A percentile compares a stretch with the other conserved stretches of the same genome.
phyloP scores from a whole-genome alignment of 2,888 invertebrate genomes.

The Zygogramma bicolorata region DNA sequence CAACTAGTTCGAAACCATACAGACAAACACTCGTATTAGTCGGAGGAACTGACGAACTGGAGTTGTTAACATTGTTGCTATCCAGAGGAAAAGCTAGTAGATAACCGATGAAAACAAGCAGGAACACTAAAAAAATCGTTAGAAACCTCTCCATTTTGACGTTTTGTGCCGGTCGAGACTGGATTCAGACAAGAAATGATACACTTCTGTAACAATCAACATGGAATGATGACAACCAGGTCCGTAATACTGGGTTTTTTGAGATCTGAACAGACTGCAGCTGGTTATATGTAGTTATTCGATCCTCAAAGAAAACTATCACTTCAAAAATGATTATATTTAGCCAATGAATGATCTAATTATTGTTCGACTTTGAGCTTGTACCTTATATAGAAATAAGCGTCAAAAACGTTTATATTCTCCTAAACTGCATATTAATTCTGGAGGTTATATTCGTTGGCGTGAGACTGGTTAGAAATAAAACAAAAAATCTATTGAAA shows the following conservation, averaged over 20 bases:
- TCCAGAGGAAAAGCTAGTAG: slow-evolving; percentile 7
- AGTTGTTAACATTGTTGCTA: background rate
- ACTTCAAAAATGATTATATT: no score
- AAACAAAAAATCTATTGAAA: no score
- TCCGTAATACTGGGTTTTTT: background rate
- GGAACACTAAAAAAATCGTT: slow-evolving; percentile 8
- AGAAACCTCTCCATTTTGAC: slow-evolving; percentile 10
- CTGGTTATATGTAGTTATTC: no score
- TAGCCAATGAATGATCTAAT: no score
- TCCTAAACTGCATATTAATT: no score
- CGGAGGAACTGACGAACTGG: background rate
- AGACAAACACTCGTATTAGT: background rate
- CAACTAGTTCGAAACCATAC: slow-evolving; percentile 17
- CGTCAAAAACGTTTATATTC: no score
- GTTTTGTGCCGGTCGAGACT: slow-evolving; percentile 1
- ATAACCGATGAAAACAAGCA: slow-evolving; percentile 5
- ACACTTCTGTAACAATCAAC: background rate
- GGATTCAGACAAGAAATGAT: slow-evolving; percentile 15
- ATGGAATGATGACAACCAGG: background rate
- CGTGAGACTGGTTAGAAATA: no score
- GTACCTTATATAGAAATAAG: no score
- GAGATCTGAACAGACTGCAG: background rate
- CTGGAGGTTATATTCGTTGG: no score
- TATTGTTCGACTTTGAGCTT: no score
- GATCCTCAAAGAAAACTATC: no score